Evolutionary conservation across 2,113 vertebrate genomes (phyloP).

Genomic region (Gila orcuttii): DNA sequence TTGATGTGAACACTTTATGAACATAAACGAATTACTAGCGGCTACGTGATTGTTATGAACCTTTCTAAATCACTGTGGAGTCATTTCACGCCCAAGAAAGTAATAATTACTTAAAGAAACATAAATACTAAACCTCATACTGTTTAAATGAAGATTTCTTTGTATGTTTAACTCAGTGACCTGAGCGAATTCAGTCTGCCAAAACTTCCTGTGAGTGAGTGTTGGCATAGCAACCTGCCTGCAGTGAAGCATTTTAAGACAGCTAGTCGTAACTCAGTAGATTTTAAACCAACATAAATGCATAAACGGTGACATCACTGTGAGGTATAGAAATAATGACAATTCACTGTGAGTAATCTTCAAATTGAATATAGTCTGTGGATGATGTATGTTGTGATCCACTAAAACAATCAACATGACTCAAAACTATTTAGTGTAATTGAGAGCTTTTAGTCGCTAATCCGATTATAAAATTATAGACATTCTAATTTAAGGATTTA

Average conservation of each 20-base stretch:
- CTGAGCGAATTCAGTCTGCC: conserved; percentile 40
- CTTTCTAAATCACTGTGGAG: conserved; percentile 33
- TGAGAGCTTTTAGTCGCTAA: too few species aligned
- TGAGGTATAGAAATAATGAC: neutral
- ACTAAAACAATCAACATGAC: neutral
- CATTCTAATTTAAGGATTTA: neutral
- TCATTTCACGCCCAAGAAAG: conserved; percentile 24
- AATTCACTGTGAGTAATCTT: neutral
- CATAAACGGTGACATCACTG: neutral
- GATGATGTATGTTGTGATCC: neutral
- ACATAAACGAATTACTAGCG: neutral
- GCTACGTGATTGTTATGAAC: conserved; percentile 39
- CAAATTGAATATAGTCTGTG: neutral
- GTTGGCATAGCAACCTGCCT: conserved; percentile 70
- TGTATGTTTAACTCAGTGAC: conserved; percentile 53
- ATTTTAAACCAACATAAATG: conserved; percentile 25
- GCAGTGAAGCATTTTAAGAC: conserved; percentile 32
- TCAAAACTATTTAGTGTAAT: neutral
- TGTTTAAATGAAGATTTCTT: neutral
- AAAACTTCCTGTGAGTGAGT: conserved; percentile 63
- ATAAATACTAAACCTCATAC: neutral
- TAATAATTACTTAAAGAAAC: neutral
- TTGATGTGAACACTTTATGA: neutral
- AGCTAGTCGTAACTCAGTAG: conserved; percentile 45
- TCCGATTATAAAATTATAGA: neutral